Evolutionary conservation across 2,797 vertebrate genomes (phyloP), one percentile per base, ranked within the genome.

Genomic region (Danio kyathit): DNA sequence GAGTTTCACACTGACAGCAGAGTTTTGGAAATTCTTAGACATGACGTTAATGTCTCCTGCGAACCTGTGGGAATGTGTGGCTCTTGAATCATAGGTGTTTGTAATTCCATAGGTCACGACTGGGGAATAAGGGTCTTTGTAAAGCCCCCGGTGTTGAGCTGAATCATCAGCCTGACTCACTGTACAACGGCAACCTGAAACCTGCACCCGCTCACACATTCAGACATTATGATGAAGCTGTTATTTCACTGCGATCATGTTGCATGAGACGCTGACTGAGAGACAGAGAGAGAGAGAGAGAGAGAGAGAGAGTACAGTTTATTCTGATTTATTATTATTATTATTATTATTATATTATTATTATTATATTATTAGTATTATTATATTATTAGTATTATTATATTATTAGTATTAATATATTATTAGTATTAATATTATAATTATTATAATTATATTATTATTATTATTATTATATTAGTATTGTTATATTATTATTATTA

Each of bases 11-110:
- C 40, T 40, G 38, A 51, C 16, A 48, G 60, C 21, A 74, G 12
- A 46, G 83, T 60, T 74, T 76, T 83, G 54, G 63, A 56, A 69
- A 60, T 14, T 19, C 60, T 87, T 87, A 91, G 90, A 92, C 89
- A 86, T 95, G 88, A 93, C 91, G 85, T 94, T 91, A 92, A 85
- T 81, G 83, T 87, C 86, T 90, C 75, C 73, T 81, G 52, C 79
- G 81, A 83, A 76, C 85, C 46, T 76, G 79, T 84, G 87, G 80
- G 82, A 88, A 91, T 92, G 87, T 89, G 52, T 87, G 11, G 48
- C 65, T 75, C 76, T 78, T 93, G 91, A 94, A 86, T 94, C 91
- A 93, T 74, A 80, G 76, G 54, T 72, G 57, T 85, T 79, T 8
- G 54, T 16, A n/a, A 81, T 74, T 79, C 65, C 87, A 44, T 86